Base-by-base conservation (phyloP, 2,797 vertebrate species). In the Todus mexicanus region DNA sequence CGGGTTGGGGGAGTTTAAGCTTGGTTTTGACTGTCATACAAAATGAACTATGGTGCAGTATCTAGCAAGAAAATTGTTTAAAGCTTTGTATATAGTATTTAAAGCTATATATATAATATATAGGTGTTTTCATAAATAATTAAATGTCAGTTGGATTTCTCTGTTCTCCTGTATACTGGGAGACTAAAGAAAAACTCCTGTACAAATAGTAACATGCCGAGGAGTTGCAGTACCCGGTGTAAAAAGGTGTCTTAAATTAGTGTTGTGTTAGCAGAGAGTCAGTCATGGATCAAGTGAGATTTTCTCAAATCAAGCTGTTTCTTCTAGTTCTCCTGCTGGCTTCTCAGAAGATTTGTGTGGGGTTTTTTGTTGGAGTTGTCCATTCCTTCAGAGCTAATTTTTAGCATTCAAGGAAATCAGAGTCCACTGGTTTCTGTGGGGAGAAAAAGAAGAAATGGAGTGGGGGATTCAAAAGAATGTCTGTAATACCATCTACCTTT, bases 351-450 rank as follows among this genome's bases (percentile, higher is more conserved):
- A 42, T 7, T 37, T 45, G 11, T 29, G 15, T 43, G 21, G 2
- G 0, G 0, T n/a, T 53, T 92, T 75, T 78, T 70, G 64, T 70
- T 74, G 51, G 63, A 66, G 40, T 21, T 89, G n/a, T 85, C 87
- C 92, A 96, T 95, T 93, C 63, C 25, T 48, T 80, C 76, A 84
- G n/a, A 56, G 21, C 26, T 81, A 45, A 70, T 78, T 73, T 81
- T 60, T 26, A 81, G 13, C n/a, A 21, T 48, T 56, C 16, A 48
- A 42, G 29, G 70, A 87, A 80, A 63, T 42, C 8, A 19, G n/a
- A 61, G 33, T 75, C 51, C 19, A 22, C 78, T 70, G 43, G 40
- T 76, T 94, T 91, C 95, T 96, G 54, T 79, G 29, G 27, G 25
- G 25, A 86, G 33, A 76, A 86, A 76, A 71, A 42, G 15, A 90